These are phyloP conservation scores for Ectemnius continuus DNA, from an alignment of 2,888 invertebrate species.

Conservation along the genomic window DNA sequence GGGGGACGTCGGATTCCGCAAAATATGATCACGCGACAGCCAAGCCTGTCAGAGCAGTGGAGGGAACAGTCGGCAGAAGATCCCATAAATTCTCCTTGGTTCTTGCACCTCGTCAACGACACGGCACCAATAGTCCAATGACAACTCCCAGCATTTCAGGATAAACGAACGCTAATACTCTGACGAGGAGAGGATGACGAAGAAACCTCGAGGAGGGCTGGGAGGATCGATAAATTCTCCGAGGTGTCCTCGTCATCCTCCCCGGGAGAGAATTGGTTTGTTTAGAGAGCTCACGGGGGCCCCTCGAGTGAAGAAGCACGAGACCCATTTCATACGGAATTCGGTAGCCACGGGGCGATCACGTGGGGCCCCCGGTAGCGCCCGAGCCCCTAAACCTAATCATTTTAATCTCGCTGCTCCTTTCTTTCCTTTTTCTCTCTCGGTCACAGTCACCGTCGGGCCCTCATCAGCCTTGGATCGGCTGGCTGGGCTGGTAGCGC, in stretches of 20 bases:
- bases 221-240: slow-evolving; percentile 12
- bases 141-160: too few species aligned
- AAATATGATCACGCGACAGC: slow-evolving; percentile 6
- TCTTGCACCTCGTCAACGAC: too few species aligned
- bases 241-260: slow-evolving; percentile 14
- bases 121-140: too few species aligned
- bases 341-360: slow-evolving; percentile 74
- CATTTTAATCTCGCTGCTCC: slow-evolving; percentile 69
- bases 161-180: too few species aligned
- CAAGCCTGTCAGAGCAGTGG: neutral
- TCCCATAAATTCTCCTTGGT: too few species aligned
- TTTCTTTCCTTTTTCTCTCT: slow-evolving; percentile 43
- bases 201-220: neutral
- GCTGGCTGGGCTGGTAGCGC: slow-evolving; percentile 13
- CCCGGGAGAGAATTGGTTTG: slow-evolving; percentile 31
- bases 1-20: slow-evolving; percentile 4
- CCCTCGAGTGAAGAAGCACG: slow-evolving; percentile 33
- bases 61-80: too few species aligned
- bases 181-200: too few species aligned
- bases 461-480: slow-evolving; percentile 54
- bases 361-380: slow-evolving; percentile 69
- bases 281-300: slow-evolving; percentile 25
- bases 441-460: slow-evolving; percentile 39
- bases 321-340: slow-evolving; percentile 80
- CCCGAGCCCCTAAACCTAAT: slow-evolving; percentile 70